phyloP scores from a whole-genome alignment of 2,888 invertebrate genomes.

The Eurytoma californica region DNA sequence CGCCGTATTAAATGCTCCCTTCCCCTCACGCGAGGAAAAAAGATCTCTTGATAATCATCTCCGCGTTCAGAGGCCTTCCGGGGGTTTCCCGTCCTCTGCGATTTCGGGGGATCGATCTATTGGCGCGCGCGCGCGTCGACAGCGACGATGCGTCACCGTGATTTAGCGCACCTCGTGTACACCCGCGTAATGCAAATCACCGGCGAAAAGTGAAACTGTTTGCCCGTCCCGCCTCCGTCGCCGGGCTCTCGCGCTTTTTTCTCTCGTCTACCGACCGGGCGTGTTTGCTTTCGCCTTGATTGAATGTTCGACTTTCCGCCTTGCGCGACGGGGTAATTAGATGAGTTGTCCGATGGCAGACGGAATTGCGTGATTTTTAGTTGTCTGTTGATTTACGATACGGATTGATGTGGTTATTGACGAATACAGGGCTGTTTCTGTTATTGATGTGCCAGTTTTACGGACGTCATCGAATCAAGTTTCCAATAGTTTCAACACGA shows the following conservation, averaged over 20 bases:
- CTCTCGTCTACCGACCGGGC: not conserved
- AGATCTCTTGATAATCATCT: no score
- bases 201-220: slow-evolving; percentile 52
- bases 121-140: slow-evolving; percentile 11
- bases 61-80: not conserved
- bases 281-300: slow-evolving; percentile 46
- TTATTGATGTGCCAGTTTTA: no score
- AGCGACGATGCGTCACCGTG: slow-evolving; percentile 43
- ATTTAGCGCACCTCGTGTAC: slow-evolving; percentile 43
- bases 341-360: not conserved
- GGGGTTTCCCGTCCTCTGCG: slow-evolving; percentile 5
- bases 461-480: no score
- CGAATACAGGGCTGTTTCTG: not conserved
- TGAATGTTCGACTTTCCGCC: slow-evolving; percentile 43
- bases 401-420: no score
- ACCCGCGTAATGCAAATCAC: slow-evolving; percentile 47
- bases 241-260: not conserved
- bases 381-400: no score
- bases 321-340: slow-evolving; percentile 40
- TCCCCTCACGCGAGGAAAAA: no score
- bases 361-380: no score
- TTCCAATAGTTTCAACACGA: no score
- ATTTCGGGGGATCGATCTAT: slow-evolving; percentile 41
- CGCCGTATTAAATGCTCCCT: no score
- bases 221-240: slow-evolving; percentile 10